Evolutionary conservation across 2,888 invertebrate species (phyloP), one percentile per base, ranked within the genome.

Genomic region (Thecophora atra): DNA sequence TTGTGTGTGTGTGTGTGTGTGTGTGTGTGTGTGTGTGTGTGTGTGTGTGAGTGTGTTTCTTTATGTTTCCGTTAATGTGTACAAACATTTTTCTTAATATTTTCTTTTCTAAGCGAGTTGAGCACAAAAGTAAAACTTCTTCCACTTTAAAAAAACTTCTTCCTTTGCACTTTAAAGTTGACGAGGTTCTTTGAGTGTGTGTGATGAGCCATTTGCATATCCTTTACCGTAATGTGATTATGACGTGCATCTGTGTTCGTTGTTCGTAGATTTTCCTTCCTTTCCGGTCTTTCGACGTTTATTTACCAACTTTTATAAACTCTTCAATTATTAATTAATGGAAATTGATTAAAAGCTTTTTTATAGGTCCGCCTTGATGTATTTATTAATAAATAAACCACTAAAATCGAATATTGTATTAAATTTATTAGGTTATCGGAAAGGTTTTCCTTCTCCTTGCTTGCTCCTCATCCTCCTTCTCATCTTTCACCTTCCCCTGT

Each of bases 161-260:
- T n/a, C n/a, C n/a, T 37, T 13, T 30, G 37, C n/a, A 26, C 42
- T 54, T 37, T 26, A n/a, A 67, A 56, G 30, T 56, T 52, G 26
- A 19, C n/a, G 30, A 0, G 19, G 54, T 13, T 21, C 6, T 58
- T 58, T 26, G 7, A 60, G 47, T 60, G 15, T n/a, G 58, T 42
- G 30, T 19, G 30, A 37, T 1, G 66, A 28, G 26, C 21, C 62
- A 70, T 70, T 70, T 63, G 70, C 70, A 70, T 63, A 70, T 70
- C 70, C 52, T 52, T 52, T 28, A 21, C 51, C 21, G 19, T 70
- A 70, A 70, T 70, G 70, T 52, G n/a, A 17, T 63, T n/a, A 51
- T 63, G 42, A 63, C 70, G 70, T 63, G 70, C 21, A 51, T 37
- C 52, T 70, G 37, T 37, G 11, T 11, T 44, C 26, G 30, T 24